Evolutionary conservation across 2,797 vertebrate species (phyloP), one percentile per base, ranked within the genome.

Genomic region (Channallabes apus): DNA sequence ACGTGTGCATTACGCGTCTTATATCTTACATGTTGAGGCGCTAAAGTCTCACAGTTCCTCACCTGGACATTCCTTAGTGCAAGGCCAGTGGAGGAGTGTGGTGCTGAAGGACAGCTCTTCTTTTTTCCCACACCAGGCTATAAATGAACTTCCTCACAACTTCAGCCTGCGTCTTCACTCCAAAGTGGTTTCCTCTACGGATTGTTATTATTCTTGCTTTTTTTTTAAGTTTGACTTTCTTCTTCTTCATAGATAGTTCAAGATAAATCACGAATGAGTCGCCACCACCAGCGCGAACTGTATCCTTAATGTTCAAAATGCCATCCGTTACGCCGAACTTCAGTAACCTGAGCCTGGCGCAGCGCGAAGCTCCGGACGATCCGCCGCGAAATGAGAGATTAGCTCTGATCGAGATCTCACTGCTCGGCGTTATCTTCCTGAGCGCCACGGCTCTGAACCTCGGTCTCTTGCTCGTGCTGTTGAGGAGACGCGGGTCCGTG

Each of bases 371-470:
- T 0, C 0, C 56, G 0, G 87, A 29, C 2, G 90, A 91, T 6
- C 82, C 88, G 7, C 91, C 89, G 1, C 91, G 94, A 0, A 90
- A 96, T 35, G 91, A 94, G 84, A 88, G 76, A 62, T 61, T 95
- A 88, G 94, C 94, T 29, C 90, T 84, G 11, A 75, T 94, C 80
- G 94, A 95, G 86, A 93, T 95, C 3, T 87, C 92, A 0, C 88
- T 95, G 3, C 89, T 96, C 54, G 85, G 92, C 75, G 56, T 93
- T 68, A 94, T 96, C 79, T 94, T 96, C 86, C 9, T 92, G 62
- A 89, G 86, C 3, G 93, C 95, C 0, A 92, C 90, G 1, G 71
- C 92, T 79, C 91, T 94, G 0, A 96, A 96, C 90, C 87, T 86
- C 2, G 91, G 91, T 32, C 89, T 96, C 32, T 24, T 96, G 81